Percentiles rank a stretch among this genome's conserved stretches.
Evolutionary conservation across 2,113 vertebrate species (phyloP).

Genomic region (Erpornis zantholeuca): DNA sequence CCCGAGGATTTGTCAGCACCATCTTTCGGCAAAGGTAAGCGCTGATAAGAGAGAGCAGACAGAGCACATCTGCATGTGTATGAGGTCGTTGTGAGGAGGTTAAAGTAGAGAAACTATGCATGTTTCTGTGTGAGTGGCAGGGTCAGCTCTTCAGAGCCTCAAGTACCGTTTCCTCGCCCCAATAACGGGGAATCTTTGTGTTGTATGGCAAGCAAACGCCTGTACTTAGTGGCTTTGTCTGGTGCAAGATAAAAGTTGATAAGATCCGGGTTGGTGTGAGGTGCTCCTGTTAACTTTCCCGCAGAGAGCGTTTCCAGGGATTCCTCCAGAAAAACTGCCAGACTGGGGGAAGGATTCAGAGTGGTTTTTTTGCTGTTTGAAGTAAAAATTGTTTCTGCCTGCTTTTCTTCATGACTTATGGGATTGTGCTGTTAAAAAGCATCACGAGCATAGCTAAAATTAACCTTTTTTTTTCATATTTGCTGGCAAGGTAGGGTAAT

Average conservation of each 20-base stretch:
- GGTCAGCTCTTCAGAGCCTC: not conserved
- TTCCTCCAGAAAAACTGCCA: not conserved
- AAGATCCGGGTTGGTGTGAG: not conserved
- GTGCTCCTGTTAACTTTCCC: not conserved
- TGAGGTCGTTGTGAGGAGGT: not conserved
- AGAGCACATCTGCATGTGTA: not conserved
- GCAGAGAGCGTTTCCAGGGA: not conserved
- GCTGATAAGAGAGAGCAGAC: rapidly evolving
- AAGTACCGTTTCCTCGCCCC: not conserved
- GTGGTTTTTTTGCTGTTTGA: rapidly evolving
- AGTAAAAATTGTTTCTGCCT: not conserved
- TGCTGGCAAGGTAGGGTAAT: not conserved
- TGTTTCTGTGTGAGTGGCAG: not conserved
- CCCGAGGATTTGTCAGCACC: rapidly evolving
- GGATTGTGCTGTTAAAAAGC: not conserved
- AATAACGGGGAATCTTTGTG: not conserved
- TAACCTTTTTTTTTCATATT: not conserved
- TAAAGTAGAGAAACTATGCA: not conserved
- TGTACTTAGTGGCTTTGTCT: slow-evolving; percentile 22
- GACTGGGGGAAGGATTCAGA: not conserved
- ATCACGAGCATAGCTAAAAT: rapidly evolving
- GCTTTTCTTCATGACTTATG: not conserved
- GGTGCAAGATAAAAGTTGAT: not conserved
- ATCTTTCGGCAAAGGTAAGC: not conserved
- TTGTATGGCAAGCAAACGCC: not conserved